Evolutionary conservation across 2,797 vertebrate species (phyloP), one percentile per base, ranked within the genome.

Genomic region (Heliangelus exortis): DNA sequence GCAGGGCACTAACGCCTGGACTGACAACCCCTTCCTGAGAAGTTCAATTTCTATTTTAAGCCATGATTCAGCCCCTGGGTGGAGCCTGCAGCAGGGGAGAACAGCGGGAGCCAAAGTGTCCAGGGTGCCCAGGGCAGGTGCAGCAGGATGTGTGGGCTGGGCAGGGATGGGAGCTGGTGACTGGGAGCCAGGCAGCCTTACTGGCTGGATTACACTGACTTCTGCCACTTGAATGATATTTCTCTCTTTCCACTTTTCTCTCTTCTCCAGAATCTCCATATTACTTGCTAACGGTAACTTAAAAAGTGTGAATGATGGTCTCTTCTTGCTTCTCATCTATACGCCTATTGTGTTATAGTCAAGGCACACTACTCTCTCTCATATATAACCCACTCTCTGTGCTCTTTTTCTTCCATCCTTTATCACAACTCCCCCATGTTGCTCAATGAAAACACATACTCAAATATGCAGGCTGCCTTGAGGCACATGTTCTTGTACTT

Each of bases 41-140:
- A 79, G 83, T 59, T 87, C 75, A 62, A 68, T 18, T 87, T 41
- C 71, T 95, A 62, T 94, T 94, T 96, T 84, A 87, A 89, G 88
- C 73, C 11, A 7, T 74, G 57, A 83, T 74, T 92, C 77, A 92
- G 77, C 12, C 19, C 21, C n/a, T 31, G 77, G 74, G 50, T 84
- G 65, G 68, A 83, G n/a, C 2, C 1, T 15, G 43, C 20, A 39
- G 66, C 79, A 71, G 9, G 26, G 11, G 36, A 67, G 50, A 84
- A 28, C n/a, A 23, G 8, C 1, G 1, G 1, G 71, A 91, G 85
- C 22, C 74, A 65, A 4, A 26, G 62, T 88, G 50, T 9, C 48
- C 25, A 34, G 21, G 25, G 26, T 76, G 53, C 55, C 20, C 59
- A n/a, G 19, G 23, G 53, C 62, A 62, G 20, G n/a, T 47, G 69